Base-by-base conservation (phyloP, 2,888 invertebrate genomes). In the Nemoura dubitans region DNA sequence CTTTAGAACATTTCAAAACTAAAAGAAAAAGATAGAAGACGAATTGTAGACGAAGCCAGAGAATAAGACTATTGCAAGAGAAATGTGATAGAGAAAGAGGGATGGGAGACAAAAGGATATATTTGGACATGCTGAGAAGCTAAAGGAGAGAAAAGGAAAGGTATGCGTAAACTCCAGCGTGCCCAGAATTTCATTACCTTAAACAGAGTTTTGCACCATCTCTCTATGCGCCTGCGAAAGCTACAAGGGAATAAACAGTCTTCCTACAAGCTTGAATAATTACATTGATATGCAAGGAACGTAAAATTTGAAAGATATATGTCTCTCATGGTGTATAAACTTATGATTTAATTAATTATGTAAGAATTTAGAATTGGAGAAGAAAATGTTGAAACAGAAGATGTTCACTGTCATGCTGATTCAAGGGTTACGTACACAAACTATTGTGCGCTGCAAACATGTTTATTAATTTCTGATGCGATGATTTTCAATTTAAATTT, bases 301-400 rank as follows among this genome's bases (percentile, higher is more conserved):
- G 59, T 59, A 59, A 59, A 59, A 59, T 59, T 59, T 59, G 59
- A 59, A 59, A 59, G 59, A 59, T 59, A 59, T 59, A 59, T 59
- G 59, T 59, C 59, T 59, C 21, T 59, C n/a, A 21, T 21, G 59
- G 10, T 59, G 59, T 16, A 59, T 59, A 59, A 59, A 59, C 59
- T 59, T 59, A 21, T 21, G 59, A 59, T 21, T 59, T 7, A 59
- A 59, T 59, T 59, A 59, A 59, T 59, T 59, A 59, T 59, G 59
- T 59, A 14, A 7, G 59, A 59, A 59, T 59, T 59, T 59, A 59
- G 3, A 36, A 36, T 7, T 59, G 59, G 59, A 21, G 59, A 59
- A 16, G 59, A 21, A 59, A 59, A 59, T 59, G 59, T 3, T 21
- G 59, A 14, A 59, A 21, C 16, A 59, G 36, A 36, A 36, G 36